Evolutionary conservation across 2,888 invertebrate genomes (phyloP), one percentile per base, ranked within the genome.

Genomic region (Herminia tarsipennalis): DNA sequence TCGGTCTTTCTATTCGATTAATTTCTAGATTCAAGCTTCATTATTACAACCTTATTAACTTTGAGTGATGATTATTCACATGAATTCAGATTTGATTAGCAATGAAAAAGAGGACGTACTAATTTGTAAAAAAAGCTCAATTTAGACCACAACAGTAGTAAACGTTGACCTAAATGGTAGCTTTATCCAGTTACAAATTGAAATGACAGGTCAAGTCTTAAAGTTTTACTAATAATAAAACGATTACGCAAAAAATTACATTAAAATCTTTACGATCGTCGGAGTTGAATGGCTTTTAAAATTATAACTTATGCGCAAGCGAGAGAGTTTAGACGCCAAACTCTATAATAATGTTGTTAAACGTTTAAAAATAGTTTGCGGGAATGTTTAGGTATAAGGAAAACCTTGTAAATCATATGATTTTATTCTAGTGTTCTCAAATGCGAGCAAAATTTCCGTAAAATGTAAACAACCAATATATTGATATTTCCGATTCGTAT

Each of bases 261-360:
- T 34, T 54, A 56, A 52, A 55, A 45, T 43, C 30, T 57, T 58
- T 44, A 67, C 27, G 49, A 48, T 6, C 50, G 45, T 28, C 40
- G 10, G 55, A 67, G 64, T 55, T 64, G 65, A 67, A 64, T 66
- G 65, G 68, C 61, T 67, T 56, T 61, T 46, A 55, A 61, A 58
- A 64, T 61, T 53, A 67, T 48, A 61, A 51, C 55, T 38, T 10
- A 49, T 43, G 39, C 35, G 35, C 30, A 36, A 47, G 20, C 39
- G 28, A n/a, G n/a, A n/a, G 54, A 61, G 58, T 41, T 47, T 57
- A 51, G 45, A 51, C 48, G 61, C 52, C 58, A 51, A 64, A 51
- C 49, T 46, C 40, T 35, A 39, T 36, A 55, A 57, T 56, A 44
- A 50, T 57, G 55, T 45, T 67, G 50, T 56, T 42, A 41, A 48